A percentile compares a stretch with the other conserved stretches of the same genome.
These are phyloP conservation scores for Ceuthmochares aereus DNA, from an alignment of 2,113 vertebrate species.

Conservation along the genomic window DNA sequence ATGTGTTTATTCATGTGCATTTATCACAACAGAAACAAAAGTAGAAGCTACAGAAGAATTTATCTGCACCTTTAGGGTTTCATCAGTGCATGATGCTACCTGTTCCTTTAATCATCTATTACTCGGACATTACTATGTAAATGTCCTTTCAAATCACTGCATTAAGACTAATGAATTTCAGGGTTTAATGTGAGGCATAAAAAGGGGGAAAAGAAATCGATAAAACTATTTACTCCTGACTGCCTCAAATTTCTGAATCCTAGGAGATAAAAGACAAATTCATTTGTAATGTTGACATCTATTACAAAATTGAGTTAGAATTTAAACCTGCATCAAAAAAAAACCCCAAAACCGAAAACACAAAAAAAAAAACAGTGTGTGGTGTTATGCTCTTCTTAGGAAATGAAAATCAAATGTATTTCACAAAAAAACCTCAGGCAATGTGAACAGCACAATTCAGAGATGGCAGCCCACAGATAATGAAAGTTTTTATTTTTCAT, in stretches of 20 bases:
- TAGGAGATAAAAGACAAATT: background rate
- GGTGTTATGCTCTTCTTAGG: background rate
- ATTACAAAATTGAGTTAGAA: background rate
- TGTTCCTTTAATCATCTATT: background rate
- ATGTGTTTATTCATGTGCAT: background rate
- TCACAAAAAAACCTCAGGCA: background rate
- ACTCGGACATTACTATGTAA: background rate
- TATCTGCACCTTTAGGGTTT: background rate
- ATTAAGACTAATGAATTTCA: background rate
- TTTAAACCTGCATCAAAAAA: background rate
- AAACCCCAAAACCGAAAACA: no score
- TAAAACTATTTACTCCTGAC: background rate
- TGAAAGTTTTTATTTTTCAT: background rate
- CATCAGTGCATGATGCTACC: background rate
- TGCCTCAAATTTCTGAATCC: background rate
- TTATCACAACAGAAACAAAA: background rate
- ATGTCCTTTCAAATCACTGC: background rate
- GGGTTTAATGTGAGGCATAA: background rate
- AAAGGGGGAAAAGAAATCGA: background rate
- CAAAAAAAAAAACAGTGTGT: background rate
- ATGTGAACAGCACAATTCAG: background rate
- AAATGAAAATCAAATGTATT: background rate
- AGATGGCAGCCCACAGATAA: background rate
- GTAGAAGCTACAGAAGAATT: background rate
- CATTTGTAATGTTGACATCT: background rate